phyloP scores from a whole-genome alignment of 1,140 invertebrate genomes.

The Ptiloglossa arizonensis region DNA sequence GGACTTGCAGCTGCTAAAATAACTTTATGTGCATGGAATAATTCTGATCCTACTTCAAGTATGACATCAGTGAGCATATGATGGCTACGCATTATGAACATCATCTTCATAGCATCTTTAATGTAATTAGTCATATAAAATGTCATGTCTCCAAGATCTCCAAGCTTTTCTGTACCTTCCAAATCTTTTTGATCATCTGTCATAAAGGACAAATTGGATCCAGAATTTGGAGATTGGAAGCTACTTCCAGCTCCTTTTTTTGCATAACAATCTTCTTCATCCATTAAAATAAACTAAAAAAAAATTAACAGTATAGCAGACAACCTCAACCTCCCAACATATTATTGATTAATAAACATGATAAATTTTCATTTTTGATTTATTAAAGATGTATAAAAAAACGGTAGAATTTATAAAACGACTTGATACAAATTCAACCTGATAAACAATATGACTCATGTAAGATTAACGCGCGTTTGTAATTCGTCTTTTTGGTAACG shows the following conservation, averaged over 20 bases:
- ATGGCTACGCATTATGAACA: slow-evolving; percentile 94
- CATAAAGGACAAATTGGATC: slow-evolving; percentile 53
- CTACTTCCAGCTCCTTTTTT: slow-evolving; percentile 65
- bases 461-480: background rate
- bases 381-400: no score
- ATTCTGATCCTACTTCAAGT: slow-evolving; percentile 91
- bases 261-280: slow-evolving; percentile 72
- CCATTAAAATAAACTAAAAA: slow-evolving; percentile 75
- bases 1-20: slow-evolving; percentile 96
- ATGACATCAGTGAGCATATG: slow-evolving; percentile 95
- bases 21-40: slow-evolving; percentile 95
- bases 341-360: no score
- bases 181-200: slow-evolving; percentile 69
- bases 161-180: slow-evolving; percentile 77
- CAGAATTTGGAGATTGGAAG: slow-evolving; percentile 54
- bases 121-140: slow-evolving; percentile 93
- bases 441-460: background rate
- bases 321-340: background rate
- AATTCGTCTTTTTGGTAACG: background rate
- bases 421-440: background rate
- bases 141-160: slow-evolving; percentile 90
- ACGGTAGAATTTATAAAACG: background rate
- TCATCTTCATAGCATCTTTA: slow-evolving; percentile 93
- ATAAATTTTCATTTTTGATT: no score
- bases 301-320: background rate